Conservation (phyloP, 2,797 vertebrate species). For the Megalops cyprinoides region DNA sequence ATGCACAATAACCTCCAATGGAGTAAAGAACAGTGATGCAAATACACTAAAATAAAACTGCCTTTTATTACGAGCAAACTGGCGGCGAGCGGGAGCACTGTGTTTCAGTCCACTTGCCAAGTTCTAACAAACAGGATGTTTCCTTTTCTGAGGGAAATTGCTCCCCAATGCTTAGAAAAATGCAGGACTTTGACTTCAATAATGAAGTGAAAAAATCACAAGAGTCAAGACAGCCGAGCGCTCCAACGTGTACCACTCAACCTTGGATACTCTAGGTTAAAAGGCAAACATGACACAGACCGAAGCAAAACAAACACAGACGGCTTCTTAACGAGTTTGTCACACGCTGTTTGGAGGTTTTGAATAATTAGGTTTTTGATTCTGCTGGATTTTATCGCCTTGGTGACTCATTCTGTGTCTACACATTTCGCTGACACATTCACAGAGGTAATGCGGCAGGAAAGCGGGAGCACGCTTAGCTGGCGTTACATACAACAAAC, state of each 20-base stretch:
- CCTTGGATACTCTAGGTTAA: background rate
- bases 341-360: conserved; percentile 34
- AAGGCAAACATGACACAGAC: background rate
- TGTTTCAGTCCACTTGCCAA: conserved; percentile 33
- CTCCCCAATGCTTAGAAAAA: conserved; percentile 41
- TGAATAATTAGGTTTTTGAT: conserved; percentile 43
- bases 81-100: conserved; percentile 30
- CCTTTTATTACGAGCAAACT: conserved; percentile 25
- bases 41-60: background rate
- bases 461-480: background rate
- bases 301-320: conserved; percentile 25
- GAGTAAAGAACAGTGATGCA: background rate
- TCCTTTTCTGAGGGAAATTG: conserved; percentile 27
- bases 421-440: conserved; percentile 34
- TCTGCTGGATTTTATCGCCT: conserved; percentile 30
- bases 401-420: conserved; percentile 20
- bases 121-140: conserved; percentile 38
- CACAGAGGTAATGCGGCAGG: background rate
- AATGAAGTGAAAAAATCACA: conserved; percentile 39
- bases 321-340: conserved; percentile 35
- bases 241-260: background rate
- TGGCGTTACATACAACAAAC: background rate
- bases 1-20: conserved; percentile 32
- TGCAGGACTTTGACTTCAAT: conserved; percentile 45
- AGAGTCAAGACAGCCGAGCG: conserved; percentile 35